Conservation (phyloP, 2,797 vertebrate species). For the Anguilla pacifica region DNA sequence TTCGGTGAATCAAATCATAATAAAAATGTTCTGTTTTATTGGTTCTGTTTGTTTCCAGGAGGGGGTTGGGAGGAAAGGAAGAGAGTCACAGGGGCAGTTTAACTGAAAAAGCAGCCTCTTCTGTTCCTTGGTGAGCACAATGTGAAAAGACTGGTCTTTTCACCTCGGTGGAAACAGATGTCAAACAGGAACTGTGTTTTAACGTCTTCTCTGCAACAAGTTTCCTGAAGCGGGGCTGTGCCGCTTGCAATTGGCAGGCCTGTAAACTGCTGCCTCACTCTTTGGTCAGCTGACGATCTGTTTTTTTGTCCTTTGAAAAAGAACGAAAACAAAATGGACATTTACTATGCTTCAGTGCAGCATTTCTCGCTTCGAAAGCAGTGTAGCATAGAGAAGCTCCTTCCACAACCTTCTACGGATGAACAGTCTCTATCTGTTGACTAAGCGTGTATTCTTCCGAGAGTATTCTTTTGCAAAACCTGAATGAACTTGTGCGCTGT, state of each 20-base stretch:
- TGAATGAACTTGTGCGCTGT: not conserved
- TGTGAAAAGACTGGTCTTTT: conserved; percentile 36
- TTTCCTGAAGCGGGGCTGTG: conserved; percentile 74
- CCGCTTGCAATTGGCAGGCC: conserved; percentile 61
- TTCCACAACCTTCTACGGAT: not conserved
- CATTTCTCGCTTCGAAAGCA: conserved; percentile 12
- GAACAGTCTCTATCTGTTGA: not conserved
- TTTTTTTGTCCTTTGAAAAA: conserved; percentile 67
- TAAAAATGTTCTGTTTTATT: conserved; percentile 43
- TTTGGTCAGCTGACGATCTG: conserved; percentile 75
- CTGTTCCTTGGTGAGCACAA: not conserved
- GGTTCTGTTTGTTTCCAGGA: conserved; percentile 50
- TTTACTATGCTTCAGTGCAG: not conserved
- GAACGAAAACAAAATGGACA: conserved; percentile 42
- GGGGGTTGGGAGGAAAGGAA: conserved; percentile 39
- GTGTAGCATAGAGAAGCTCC: conserved; percentile 22
- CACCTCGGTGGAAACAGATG: conserved; percentile 70
- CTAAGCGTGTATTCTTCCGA: not conserved
- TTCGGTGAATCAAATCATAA: conserved; percentile 56
- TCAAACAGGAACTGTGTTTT: conserved; percentile 80
- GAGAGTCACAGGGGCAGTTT: conserved; percentile 56
- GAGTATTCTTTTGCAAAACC: not conserved
- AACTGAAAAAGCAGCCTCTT: conserved; percentile 49
- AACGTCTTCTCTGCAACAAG: conserved; percentile 73
- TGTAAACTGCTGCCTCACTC: conserved; percentile 82